Base-by-base conservation (phyloP, 2,797 vertebrate genomes). In the Podarcis siculus region DNA sequence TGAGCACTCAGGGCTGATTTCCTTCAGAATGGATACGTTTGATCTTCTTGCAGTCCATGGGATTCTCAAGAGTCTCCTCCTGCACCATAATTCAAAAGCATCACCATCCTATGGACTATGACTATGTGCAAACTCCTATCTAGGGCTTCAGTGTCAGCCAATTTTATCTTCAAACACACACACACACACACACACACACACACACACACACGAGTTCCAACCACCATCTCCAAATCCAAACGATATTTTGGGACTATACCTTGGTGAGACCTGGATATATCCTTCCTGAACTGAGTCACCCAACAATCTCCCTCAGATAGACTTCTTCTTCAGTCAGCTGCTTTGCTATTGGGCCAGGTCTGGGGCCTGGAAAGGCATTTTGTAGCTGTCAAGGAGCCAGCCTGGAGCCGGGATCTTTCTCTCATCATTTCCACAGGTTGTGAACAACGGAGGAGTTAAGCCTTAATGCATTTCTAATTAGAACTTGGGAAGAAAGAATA, bases 391-490 rank as follows among this genome's bases (percentile, higher is more conserved):
- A 58, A 72, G 30, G 6, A 78, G 15, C 37, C 25, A 69, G 15
- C 12, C n/a, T 2, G 77, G 21, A 39, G 23, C 39, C 21, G 9
- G 8, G 30, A 77, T 37, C 35, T 5, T 30, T 39, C 72, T 39
- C 10, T 45, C 32, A 69, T 42, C 10, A 61, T 61, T 83, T 72
- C 35, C 30, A 23, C 32, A n/a, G 2, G 19, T 21, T 39, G 39
- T 67, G 21, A 42, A 37, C 71, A 77, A 87, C 27, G 27, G 37
- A 58, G 3, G 30, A 39, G 35, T 58, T 39, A 71, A 37, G 27
- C 25, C 49, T 72, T 88, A 61, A 49, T 12, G n/a, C 8, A 83
- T 66, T 87, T 84, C 66, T 81, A 90, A 80, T 71, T 13, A n/a
- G 69, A 81, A 8, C 49, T 81, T 66, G 15, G 19, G 12, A 49